Base-by-base conservation (phyloP, 2,797 vertebrate species). In the Saguinus oedipus region DNA sequence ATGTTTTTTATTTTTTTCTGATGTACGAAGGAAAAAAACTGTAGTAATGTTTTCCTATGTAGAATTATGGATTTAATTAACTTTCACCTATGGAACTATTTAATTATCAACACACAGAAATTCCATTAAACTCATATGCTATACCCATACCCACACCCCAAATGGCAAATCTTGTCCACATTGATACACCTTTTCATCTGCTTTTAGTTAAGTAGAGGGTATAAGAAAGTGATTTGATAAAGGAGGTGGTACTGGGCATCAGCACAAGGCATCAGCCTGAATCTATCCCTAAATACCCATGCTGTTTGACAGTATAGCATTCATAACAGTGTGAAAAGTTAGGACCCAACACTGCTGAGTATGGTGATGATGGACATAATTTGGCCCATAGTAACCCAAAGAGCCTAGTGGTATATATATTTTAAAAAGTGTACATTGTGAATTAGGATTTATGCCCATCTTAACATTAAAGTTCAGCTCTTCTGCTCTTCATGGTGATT, bases 1-100 rank as follows among this genome's bases (percentile, higher is more conserved):
- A 0, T 72, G 19, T 61, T 84, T 88, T 46, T 0, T 59, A 53
- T 75, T 83, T 42, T 36, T 57, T 8, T 7, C 39, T 42, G n/a
- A 83, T 82, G 95, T 93, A 57, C 44, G 48, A 68, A 89, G 48
- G 84, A 39, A 82, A 59, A 59, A 83, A 87, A 50, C 4, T 59
- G 6, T 61, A 53, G 15, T 88, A 83, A 20, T 95, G 22, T 68
- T 42, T 92, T 95, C 39, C 61, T 87, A 2, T 88, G 13, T 36
- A 64, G 36, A 93, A 80, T 90, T 68, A 42, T 42, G 30, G 68
- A 48, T 68, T 96, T 90, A 64, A 39, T 79, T 96, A 78, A 57
- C 33, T 72, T 81, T 53, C 14, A 75, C 59, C 53, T 70, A 5
- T 82, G 82, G 84, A 94, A 75, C 12, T 42, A 24, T 44, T 78